Base-by-base conservation (phyloP, 2,113 vertebrate genomes). In the Furnarius figulus region DNA sequence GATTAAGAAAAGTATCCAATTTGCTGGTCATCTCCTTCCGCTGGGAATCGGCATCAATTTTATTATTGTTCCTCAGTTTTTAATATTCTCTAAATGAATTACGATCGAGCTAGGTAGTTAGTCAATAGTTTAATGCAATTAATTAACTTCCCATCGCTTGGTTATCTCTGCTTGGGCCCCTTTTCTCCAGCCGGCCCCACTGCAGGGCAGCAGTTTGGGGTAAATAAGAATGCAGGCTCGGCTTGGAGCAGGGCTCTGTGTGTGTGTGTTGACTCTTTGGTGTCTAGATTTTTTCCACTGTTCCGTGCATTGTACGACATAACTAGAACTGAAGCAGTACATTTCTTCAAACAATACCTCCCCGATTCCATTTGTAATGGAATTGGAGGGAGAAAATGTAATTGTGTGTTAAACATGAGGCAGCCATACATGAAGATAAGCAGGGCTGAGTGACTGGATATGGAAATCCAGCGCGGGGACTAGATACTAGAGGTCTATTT, bases 101-200 rank as follows among this genome's bases (percentile, higher is more conserved):
- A 98, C 98, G 96, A 98, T 97, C 93, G 97, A 98, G 98, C 83
- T 95, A 97, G 97, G 97, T 98, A 98, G 98, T 98, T 98, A 98
- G 97, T 98, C 98, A 98, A 98, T 98, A 98, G 98, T 98, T 98
- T 98, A 98, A 98, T 97, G 97, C 97, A 98, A 98, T 98, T 98
- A 98, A 98, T 98, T 98, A 98, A 98, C 97, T 98, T 97, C 97
- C 97, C 97, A 98, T 98, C 95, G 56, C 96, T 98, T 81, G 95
- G 95, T 97, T 98, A 95, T 97, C 79, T 87, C 80, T 37, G 16
- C 49, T 75, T 62, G 16, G n/a, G n/a, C 33, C 90, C 68, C 89
- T 27, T 68, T 91, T 93, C 62, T 93, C 77, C 59, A 74, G 74
- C 71, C 74, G 33, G 93, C 90, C 95, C 92, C 92, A 53, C 42